Conservation (phyloP, 1,140 invertebrate species). For the Teleogryllus occipitalis region DNA sequence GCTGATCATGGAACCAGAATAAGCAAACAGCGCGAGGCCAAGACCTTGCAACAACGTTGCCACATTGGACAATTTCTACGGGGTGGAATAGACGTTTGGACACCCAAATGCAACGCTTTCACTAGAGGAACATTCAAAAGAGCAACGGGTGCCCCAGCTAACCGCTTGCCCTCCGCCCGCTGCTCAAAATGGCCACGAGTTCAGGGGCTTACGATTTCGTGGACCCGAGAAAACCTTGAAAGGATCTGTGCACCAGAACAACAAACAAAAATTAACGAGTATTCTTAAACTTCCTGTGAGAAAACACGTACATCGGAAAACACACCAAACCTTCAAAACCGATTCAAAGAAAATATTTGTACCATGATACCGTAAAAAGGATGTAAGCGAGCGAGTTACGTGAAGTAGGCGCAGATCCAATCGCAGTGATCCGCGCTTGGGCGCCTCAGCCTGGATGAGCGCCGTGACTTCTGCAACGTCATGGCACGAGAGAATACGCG, state of each 20-base stretch:
- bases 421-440: too few relatives aligned
- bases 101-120: background rate
- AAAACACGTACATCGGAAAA: background rate
- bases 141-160: background rate
- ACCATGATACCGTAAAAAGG: background rate
- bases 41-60: background rate
- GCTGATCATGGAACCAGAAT: constrained; percentile 16
- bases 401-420: too few relatives aligned
- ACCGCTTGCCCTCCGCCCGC: too few relatives aligned
- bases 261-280: background rate
- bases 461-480: background rate
- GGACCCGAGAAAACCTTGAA: background rate
- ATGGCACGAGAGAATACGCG: background rate
- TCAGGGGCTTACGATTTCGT: background rate
- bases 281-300: background rate
- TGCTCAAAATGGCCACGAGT: too few relatives aligned
- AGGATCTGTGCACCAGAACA: background rate
- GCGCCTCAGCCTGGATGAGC: background rate
- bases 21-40: constrained; percentile 18
- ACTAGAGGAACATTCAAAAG: background rate
- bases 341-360: background rate
- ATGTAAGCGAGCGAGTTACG: too few relatives aligned
- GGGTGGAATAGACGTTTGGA: background rate
- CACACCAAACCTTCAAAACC: background rate
- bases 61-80: background rate